phyloP scores from a whole-genome alignment of 2,113 vertebrate genomes.

The Oreotrochilus melanogaster region DNA sequence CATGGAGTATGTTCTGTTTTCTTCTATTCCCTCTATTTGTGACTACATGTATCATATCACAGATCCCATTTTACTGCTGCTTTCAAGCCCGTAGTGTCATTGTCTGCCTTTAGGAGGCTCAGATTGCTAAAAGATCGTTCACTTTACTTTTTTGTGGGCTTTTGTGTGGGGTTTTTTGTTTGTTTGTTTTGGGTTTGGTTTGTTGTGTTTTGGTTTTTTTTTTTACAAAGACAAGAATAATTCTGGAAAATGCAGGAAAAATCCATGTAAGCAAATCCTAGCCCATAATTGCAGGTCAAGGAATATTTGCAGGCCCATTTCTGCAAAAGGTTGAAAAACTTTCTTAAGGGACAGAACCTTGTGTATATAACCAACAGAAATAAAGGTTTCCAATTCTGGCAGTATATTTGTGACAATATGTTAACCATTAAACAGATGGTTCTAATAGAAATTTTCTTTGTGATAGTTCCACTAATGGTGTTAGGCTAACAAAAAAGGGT shows the following conservation, averaged over 20 bases:
- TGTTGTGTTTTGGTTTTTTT: background rate
- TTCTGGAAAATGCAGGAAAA: background rate
- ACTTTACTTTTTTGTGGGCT: background rate
- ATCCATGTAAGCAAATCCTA: background rate
- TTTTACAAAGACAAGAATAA: background rate
- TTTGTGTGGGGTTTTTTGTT: too few relatives aligned
- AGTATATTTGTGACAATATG: background rate
- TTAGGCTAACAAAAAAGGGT: background rate
- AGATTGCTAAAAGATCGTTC: background rate
- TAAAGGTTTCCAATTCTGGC: background rate
- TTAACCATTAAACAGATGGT: background rate
- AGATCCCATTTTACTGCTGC: background rate
- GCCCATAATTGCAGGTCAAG: background rate
- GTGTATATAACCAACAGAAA: background rate
- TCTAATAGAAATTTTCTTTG: background rate
- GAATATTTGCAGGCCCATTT: background rate
- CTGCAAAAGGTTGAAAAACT: background rate
- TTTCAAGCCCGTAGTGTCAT: background rate
- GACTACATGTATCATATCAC: background rate
- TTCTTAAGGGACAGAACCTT: background rate
- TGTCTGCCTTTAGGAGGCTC: background rate
- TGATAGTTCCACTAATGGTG: background rate
- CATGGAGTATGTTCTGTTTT: background rate
- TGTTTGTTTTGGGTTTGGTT: background rate
- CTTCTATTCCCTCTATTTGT: background rate